Evolutionary conservation across 2,797 vertebrate genomes (phyloP).

Genomic region (Oophaga sylvatica): DNA sequence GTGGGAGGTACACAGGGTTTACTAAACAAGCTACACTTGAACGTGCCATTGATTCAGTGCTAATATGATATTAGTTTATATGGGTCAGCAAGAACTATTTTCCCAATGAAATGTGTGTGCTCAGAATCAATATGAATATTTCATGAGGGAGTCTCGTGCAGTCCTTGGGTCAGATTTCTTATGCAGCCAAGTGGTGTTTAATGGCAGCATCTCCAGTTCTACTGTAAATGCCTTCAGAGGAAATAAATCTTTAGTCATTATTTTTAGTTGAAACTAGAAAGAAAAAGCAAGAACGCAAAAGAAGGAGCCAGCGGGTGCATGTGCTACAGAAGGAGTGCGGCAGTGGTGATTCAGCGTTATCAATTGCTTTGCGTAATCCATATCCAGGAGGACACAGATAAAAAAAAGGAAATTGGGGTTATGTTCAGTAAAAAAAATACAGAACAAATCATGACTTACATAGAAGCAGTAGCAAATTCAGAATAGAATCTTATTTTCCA

Average conservation of each 20-base stretch:
- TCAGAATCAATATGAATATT: conserved; percentile 56
- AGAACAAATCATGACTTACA: not conserved
- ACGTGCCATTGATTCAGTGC: conserved; percentile 36
- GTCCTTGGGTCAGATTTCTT: not conserved
- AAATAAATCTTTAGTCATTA: not conserved
- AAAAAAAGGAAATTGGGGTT: not conserved
- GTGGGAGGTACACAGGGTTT: conserved; percentile 17
- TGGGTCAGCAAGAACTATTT: conserved; percentile 47
- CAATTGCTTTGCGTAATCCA: not conserved
- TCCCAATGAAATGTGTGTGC: conserved; percentile 42
- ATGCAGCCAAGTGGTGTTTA: not conserved
- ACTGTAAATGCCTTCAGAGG: not conserved
- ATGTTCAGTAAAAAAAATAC: not conserved
- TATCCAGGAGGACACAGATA: not conserved
- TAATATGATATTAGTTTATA: conserved; percentile 39
- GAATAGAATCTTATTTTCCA: not conserved
- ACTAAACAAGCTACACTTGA: conserved; percentile 24
- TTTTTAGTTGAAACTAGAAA: not conserved
- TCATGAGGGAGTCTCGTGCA: conserved; percentile 24
- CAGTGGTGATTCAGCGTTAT: not conserved
- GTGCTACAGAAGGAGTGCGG: not conserved
- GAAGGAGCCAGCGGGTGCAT: not conserved
- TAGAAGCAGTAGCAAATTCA: not conserved
- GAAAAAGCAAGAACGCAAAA: not conserved
- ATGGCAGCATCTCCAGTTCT: not conserved